Evolutionary conservation across 2,797 vertebrate species (phyloP).

Genomic region (Melanotaenia nigrans): DNA sequence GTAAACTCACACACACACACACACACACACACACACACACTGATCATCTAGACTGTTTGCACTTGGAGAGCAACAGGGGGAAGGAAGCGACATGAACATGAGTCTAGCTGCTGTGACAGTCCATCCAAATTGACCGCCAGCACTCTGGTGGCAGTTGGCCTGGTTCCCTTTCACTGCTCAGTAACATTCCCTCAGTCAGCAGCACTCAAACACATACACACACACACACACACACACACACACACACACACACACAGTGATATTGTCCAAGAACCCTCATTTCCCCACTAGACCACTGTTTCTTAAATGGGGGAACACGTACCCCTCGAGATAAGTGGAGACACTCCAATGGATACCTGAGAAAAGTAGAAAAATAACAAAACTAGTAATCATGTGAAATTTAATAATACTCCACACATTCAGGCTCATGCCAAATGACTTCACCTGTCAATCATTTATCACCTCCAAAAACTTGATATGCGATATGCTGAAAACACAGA

Average conservation of each 20-base stretch:
- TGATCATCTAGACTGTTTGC: conserved; percentile 55
- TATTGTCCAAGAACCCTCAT: conserved; percentile 55
- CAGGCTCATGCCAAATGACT: too few species aligned
- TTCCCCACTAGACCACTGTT: conserved; percentile 58
- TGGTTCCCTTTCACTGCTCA: conserved; percentile 74
- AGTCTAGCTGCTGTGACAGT: conserved; percentile 72
- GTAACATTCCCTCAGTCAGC: conserved; percentile 76
- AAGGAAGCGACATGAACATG: conserved; percentile 51
- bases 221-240: conserved; percentile 41
- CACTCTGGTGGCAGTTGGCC: conserved; percentile 80
- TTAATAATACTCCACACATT: too few species aligned
- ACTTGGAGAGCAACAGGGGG: conserved; percentile 62
- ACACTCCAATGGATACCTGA: too few species aligned
- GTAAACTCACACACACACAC: conserved; percentile 41
- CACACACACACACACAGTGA: conserved; percentile 44
- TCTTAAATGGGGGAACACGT: too few species aligned
- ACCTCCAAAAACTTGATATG: too few species aligned
- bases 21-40: conserved; percentile 38
- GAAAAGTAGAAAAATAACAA: too few species aligned
- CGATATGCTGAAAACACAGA: too few species aligned
- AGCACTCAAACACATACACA: conserved; percentile 44
- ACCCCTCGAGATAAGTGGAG: too few species aligned
- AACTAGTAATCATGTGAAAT: too few species aligned
- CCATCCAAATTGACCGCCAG: conserved; percentile 75
- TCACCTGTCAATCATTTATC: too few species aligned